Percentiles rank a stretch among this genome's conserved stretches.
phyloP scores from a whole-genome alignment of 2,113 vertebrate species.

The Hemiprocne comata region DNA sequence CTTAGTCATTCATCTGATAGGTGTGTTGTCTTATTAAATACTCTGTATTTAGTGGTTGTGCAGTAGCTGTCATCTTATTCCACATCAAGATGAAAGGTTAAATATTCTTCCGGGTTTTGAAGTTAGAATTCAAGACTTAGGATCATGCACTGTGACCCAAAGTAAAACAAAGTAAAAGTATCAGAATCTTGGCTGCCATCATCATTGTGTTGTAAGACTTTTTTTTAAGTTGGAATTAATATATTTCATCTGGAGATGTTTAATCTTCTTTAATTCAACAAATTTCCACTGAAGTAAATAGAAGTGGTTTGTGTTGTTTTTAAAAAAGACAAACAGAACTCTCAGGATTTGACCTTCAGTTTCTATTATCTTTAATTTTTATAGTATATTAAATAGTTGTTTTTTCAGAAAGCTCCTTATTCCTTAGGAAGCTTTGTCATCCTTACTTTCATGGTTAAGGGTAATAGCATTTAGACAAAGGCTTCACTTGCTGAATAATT shows the following conservation, averaged over 20 bases:
- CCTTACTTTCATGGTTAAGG: not conserved
- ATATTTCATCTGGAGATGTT: not conserved
- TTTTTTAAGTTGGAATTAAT: not conserved
- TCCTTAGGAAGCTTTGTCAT: not conserved
- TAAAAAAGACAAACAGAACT: not conserved
- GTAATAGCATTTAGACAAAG: not conserved
- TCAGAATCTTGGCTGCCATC: not conserved
- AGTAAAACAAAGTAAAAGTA: not conserved
- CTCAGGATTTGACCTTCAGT: not conserved
- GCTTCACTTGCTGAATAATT: not conserved
- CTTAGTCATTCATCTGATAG: not conserved
- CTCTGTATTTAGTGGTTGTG: not conserved
- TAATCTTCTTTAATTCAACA: not conserved
- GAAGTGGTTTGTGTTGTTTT: not conserved
- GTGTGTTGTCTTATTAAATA: not conserved
- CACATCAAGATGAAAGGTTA: not conserved
- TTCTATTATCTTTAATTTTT: not conserved
- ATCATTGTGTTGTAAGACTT: not conserved
- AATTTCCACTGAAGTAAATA: not conserved
- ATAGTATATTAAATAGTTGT: no score
- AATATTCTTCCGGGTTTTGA: not conserved
- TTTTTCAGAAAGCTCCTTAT: not conserved
- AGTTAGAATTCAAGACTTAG: not conserved
- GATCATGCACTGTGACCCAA: not conserved
- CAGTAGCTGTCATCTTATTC: not conserved